Base-by-base conservation (phyloP, 2,797 vertebrate genomes). In the Sebastes ruberrimus region DNA sequence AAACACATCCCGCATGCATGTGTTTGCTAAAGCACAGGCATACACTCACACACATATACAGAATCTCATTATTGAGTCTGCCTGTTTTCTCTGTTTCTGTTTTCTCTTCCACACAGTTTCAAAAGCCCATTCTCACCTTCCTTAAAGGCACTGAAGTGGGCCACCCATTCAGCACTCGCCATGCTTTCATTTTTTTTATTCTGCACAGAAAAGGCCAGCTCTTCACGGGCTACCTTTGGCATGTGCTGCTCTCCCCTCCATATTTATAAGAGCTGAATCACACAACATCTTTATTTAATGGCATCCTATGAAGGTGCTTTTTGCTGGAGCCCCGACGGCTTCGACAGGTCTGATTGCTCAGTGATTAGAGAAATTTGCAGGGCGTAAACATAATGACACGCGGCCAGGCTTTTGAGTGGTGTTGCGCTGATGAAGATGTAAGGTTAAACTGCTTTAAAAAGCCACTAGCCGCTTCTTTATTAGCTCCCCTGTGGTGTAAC, bases 81-180 rank as follows among this genome's bases (percentile, higher is more conserved):
- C 53, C 32, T 53, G 30, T 27, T 38, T 76, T n/a, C 35, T 62
- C 53, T 20, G 18, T 75, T 52, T 76, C 13, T 28, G 22, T 52
- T 38, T 33, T 52, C 16, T 62, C 71, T 16, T 60, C 49, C 73
- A 10, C 57, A 53, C 4, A 57, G 25, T 69, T 74, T 64, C 85
- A 90, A 89, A 91, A 90, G 84, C 76, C 75, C 63, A 52, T 75
- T 84, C 85, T 86, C 81, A 86, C 86, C 77, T 85, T 88, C 83
- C 69, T 85, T 42, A 56, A 7, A 63, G 80, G 53, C 62, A 35
- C 85, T 87, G 62, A 88, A 86, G 74, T 90, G 81, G 87, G 78
- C 77, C 85, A 89, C 82, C 78, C 70, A 81, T 81, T 86, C 79
- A 85, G 75, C 25, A 27, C 38, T 66, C 38, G 0, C 2, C 28